These are phyloP conservation scores for Brienomyrus brachyistius DNA, from an alignment of 2,113 vertebrate species.

Conservation along the genomic window DNA sequence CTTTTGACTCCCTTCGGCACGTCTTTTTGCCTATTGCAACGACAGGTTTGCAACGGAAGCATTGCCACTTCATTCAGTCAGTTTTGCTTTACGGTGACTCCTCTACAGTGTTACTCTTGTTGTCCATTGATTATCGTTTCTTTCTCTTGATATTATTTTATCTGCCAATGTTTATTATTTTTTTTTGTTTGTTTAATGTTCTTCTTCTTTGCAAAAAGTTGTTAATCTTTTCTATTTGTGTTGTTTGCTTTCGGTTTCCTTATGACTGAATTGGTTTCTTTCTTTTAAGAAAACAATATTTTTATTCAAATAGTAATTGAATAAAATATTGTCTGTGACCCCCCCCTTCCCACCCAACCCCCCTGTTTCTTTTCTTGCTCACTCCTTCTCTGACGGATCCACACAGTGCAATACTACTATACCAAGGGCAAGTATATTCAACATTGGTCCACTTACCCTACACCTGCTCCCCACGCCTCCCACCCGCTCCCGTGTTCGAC, in stretches of 20 bases:
- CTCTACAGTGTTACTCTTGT: slow-evolving; percentile 18
- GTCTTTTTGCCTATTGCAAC: slow-evolving; percentile 17
- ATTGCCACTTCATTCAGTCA: slow-evolving; percentile 30
- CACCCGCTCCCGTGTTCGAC: slow-evolving; percentile 52
- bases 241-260: slow-evolving; percentile 66
- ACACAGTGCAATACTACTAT: slow-evolving; percentile 86
- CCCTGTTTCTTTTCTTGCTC: slow-evolving; percentile 98
- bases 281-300: slow-evolving; percentile 90
- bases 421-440: slow-evolving; percentile 99
- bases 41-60: slow-evolving; percentile 11
- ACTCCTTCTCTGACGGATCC: slow-evolving; percentile 99
- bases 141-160: slow-evolving; percentile 43
- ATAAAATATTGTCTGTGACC: slow-evolving; percentile 99
- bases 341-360: slow-evolving; percentile 73
- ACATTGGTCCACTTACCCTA: slow-evolving; percentile 89
- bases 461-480: slow-evolving; percentile 59
- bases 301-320: slow-evolving; percentile 99
- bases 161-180: slow-evolving; percentile 17
- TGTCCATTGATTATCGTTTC: slow-evolving; percentile 24
- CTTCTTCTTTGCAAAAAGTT: slow-evolving; percentile 64
- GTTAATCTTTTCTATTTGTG: slow-evolving; percentile 3
- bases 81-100: slow-evolving; percentile 39
- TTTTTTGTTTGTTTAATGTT: slow-evolving; percentile 18
- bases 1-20: background rate
- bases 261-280: slow-evolving; percentile 69